A percentile compares a stretch with the other conserved stretches of the same genome.
Conservation (phyloP, 2,888 invertebrate species). For the Neoascia interrupta region DNA sequence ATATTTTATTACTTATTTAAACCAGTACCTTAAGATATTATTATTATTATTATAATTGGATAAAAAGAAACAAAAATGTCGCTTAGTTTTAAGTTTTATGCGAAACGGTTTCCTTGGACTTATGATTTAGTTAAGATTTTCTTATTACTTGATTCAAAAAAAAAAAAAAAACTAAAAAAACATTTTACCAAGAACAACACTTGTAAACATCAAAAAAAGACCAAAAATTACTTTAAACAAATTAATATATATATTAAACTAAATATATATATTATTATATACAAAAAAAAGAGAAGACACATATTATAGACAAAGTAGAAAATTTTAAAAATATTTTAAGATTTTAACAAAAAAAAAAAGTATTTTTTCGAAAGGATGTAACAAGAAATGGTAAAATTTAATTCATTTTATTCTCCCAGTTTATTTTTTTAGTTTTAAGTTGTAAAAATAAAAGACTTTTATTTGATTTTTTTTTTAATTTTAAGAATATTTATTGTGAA, state of each 20-base stretch:
- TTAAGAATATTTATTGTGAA: conserved; percentile 25
- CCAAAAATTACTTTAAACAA: conserved; percentile 64
- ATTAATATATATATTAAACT: conserved; percentile 16
- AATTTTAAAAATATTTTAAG: conserved; percentile 56
- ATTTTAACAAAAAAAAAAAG: conserved; percentile 27
- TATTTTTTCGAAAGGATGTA: conserved; percentile 52
- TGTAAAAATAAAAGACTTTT: conserved; percentile 11
- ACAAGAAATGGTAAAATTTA: background rate
- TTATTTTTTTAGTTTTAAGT: conserved; percentile 2
- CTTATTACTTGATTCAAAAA: background rate
- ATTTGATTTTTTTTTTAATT: background rate
- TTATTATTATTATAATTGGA: conserved; percentile 4
- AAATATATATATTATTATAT: conserved; percentile 60
- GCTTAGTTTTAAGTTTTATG: conserved; percentile 52
- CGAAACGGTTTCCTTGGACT: conserved; percentile 60
- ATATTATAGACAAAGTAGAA: conserved; percentile 59
- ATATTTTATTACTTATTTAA: conserved; percentile 43
- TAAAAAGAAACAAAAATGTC: too few relatives aligned
- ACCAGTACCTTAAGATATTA: conserved; percentile 65
- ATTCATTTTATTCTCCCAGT: background rate
- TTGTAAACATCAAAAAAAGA: conserved; percentile 50
- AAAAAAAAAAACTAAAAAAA: too few relatives aligned
- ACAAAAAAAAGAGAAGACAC: conserved; percentile 50
- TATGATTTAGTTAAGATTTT: conserved; percentile 26
- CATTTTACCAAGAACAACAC: conserved; percentile 18